These are phyloP conservation scores for Drosophila borealis DNA, from an alignment of 2,888 invertebrate species.

Conservation along the genomic window DNA sequence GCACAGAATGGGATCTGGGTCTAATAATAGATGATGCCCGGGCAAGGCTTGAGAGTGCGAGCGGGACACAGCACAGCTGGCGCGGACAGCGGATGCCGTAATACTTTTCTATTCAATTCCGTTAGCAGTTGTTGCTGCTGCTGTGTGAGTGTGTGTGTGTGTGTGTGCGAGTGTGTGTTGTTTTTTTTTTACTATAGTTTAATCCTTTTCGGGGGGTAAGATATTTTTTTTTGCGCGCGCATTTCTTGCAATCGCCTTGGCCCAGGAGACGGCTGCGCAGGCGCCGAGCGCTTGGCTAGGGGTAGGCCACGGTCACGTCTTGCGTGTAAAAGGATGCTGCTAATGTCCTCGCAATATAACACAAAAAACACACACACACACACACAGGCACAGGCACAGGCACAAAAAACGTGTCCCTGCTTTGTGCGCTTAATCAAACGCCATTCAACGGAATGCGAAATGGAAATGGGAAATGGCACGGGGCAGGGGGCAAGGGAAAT, in stretches of 20 bases:
- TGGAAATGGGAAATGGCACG: constrained; percentile 21
- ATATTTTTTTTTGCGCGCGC: constrained; percentile 70
- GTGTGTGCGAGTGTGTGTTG: constrained; percentile 2
- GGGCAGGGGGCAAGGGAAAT: neutral
- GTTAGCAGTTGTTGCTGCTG: constrained; percentile 12
- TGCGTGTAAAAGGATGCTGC: constrained; percentile 82
- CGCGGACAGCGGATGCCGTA: constrained; percentile 62
- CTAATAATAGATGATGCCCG: constrained; percentile 56
- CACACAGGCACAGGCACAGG: neutral
- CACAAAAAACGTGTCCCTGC: constrained; percentile 40
- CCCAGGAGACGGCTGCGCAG: constrained; percentile 66
- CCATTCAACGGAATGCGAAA: constrained; percentile 46
- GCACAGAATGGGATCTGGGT: constrained; percentile 26
- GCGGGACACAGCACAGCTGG: constrained; percentile 26
- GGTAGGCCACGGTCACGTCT: constrained; percentile 41
- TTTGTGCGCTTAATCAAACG: constrained; percentile 73
- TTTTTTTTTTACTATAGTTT: constrained; percentile 34
- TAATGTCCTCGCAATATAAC: constrained; percentile 72
- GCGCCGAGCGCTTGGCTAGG: constrained; percentile 48
- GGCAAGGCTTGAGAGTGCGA: constrained; percentile 7
- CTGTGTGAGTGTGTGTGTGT: neutral
- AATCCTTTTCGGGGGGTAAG: constrained; percentile 72
- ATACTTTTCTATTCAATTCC: constrained; percentile 40
- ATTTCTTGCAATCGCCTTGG: constrained; percentile 56
- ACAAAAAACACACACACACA: constrained; percentile 9